Base-by-base conservation (phyloP, 2,797 vertebrate genomes). In the Gobio occitaniae region DNA sequence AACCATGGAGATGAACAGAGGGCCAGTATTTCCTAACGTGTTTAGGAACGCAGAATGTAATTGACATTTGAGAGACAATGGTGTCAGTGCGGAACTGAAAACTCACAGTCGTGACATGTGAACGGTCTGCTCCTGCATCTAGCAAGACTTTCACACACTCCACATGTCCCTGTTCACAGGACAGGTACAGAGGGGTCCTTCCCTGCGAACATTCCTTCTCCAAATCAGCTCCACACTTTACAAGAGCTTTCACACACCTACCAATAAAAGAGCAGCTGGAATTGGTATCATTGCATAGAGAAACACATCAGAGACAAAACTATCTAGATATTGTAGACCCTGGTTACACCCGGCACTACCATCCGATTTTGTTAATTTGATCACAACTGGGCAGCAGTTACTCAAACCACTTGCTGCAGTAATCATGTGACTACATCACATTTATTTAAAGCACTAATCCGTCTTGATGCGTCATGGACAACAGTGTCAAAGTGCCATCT, bases 161-260 rank as follows among this genome's bases (percentile, higher is more conserved):
- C 25, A 92, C 91, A 78, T 92, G 92, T 92, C 97, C 97, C 2
- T 96, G 96, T 92, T 94, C 94, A 90, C 97, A 96, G 91, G 97
- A 96, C 93, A 97, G 91, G 91, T 96, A 96, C 74, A 99, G 96
- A 87, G 97, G 92, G 71, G 96, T 97, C 91, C 95, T 96, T 86
- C 96, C 97, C 90, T 93, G 94, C 84, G 91, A 92, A 89, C 96
- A 95, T 91, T 91, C 91, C 41, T 90, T 90, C 88, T 98, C 95
- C 93, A 97, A 93, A 86, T 97, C 92, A 91, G 96, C 96, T 90
- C 94, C 94, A 82, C 94, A 95, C 90, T 94, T 88, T 92, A 97
- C 94, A 93, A 99, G 93, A 93, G 92, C 90, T 94, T 97, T 95
- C 93, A 96, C 94, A 93, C 97, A 97, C 93, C 98, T 99, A 90